Evolutionary conservation across 2,797 vertebrate species (phyloP).

Genomic region (Parotocinclus haroldoi): DNA sequence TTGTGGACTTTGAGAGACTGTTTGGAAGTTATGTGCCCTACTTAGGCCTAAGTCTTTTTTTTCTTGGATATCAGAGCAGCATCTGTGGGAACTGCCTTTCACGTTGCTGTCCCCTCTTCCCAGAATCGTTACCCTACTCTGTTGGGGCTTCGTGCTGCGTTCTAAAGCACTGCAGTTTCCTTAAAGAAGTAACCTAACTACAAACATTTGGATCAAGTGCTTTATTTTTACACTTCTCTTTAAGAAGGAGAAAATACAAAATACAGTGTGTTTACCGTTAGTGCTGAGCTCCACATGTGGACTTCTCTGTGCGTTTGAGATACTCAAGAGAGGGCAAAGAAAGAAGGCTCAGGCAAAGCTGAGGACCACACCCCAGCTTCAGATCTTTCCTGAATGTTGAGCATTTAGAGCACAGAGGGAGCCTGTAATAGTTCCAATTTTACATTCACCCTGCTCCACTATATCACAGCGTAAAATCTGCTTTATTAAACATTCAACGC

Average conservation of each 20-base stretch:
- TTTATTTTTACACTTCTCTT: slow-evolving; percentile 19
- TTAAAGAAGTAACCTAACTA: slow-evolving; percentile 2
- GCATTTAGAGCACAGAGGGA: too few relatives aligned
- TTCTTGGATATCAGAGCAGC: slow-evolving; percentile 34
- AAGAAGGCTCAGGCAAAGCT: too few relatives aligned
- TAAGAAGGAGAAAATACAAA: slow-evolving; percentile 28
- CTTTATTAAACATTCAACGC: too few relatives aligned
- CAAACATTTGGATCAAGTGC: slow-evolving; percentile 13
- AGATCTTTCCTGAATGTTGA: too few relatives aligned
- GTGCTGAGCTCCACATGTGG: slow-evolving; percentile 18
- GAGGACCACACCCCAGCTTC: too few relatives aligned
- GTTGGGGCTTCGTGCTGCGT: neutral
- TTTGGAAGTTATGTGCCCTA: slow-evolving; percentile 36
- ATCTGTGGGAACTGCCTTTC: slow-evolving; percentile 29
- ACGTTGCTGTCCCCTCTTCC: slow-evolving; percentile 2
- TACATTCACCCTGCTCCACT: too few relatives aligned
- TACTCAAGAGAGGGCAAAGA: too few relatives aligned
- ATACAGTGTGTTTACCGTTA: slow-evolving; percentile 21
- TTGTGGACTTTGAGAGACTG: slow-evolving; percentile 2
- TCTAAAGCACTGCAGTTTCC: neutral
- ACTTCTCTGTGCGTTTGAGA: slow-evolving; percentile 15
- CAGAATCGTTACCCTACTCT: slow-evolving; percentile 7
- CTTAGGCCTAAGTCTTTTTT: slow-evolving; percentile 36
- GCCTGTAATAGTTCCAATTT: too few relatives aligned
- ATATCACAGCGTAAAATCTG: too few relatives aligned